phyloP scores from a whole-genome alignment of 2,113 vertebrate species.

The Periophthalmodon schlosseri region DNA sequence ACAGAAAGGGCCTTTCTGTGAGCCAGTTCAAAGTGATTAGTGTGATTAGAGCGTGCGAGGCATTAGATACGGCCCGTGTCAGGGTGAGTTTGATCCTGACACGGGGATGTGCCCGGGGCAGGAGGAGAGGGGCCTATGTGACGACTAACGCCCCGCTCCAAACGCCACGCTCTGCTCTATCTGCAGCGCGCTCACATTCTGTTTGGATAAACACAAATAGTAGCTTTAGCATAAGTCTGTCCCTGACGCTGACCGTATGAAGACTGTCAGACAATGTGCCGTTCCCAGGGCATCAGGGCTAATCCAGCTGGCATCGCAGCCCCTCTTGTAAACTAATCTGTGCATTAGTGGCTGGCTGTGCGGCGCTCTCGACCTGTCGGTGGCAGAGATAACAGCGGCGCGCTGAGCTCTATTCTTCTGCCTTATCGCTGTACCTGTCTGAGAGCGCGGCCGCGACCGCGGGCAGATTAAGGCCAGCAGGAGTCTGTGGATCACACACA shows the following conservation, averaged over 20 bases:
- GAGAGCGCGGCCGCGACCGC: slow-evolving; percentile 69
- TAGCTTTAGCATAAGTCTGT: slow-evolving; percentile 73
- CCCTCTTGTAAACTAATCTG: slow-evolving; percentile 84
- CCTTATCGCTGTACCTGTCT: slow-evolving; percentile 81
- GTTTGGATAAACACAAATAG: slow-evolving; percentile 58
- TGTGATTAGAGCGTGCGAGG: slow-evolving; percentile 60
- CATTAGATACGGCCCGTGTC: slow-evolving; percentile 65
- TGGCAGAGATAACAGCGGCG: slow-evolving; percentile 72
- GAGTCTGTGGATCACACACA: slow-evolving; percentile 73
- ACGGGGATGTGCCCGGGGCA: slow-evolving; percentile 39
- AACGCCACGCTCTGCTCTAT: slow-evolving; percentile 24
- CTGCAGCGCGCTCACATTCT: slow-evolving; percentile 55
- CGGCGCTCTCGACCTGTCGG: slow-evolving; percentile 72
- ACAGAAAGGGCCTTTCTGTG: slow-evolving; percentile 62
- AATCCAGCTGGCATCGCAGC: slow-evolving; percentile 80
- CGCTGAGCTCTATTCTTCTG: slow-evolving; percentile 76
- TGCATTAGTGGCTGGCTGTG: slow-evolving; percentile 75
- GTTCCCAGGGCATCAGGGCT: slow-evolving; percentile 64
- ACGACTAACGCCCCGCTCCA: slow-evolving; percentile 46
- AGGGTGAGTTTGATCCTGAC: slow-evolving; percentile 61
- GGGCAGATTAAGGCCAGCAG: slow-evolving; percentile 81
- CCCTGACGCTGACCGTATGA: slow-evolving; percentile 68
- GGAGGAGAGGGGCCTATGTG: slow-evolving; percentile 36
- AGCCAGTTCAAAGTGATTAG: slow-evolving; percentile 69
- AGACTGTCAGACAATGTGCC: slow-evolving; percentile 75